phyloP scores from a whole-genome alignment of 2,797 vertebrate species.

The Galago senegalensis region DNA sequence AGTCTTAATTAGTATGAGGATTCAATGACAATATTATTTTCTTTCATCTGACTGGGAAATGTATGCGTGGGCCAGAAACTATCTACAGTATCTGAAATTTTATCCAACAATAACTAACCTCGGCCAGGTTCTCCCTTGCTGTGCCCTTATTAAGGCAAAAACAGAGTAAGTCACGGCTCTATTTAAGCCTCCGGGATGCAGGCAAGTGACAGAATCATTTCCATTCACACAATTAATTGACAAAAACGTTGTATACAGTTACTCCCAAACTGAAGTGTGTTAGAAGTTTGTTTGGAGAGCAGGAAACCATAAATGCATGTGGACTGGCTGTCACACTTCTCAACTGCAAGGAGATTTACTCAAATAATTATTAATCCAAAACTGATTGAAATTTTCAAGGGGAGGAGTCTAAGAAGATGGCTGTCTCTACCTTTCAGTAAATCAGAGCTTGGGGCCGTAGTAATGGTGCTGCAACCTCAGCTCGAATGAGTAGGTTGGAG shows the following conservation, averaged over 20 bases:
- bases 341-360: not conserved
- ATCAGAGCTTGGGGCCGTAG: not conserved
- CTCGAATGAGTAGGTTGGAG: not conserved
- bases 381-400: not conserved
- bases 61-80: not conserved
- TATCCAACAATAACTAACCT: not conserved
- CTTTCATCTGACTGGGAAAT: not conserved
- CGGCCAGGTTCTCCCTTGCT: not conserved
- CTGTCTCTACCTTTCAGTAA: not conserved
- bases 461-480: not conserved
- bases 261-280: not conserved
- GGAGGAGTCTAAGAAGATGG: not conserved
- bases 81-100: not conserved
- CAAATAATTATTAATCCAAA: not conserved
- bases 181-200: not conserved
- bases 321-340: not conserved
- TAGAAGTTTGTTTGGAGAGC: not conserved
- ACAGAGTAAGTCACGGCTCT: not conserved
- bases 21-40: not conserved
- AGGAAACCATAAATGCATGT: not conserved
- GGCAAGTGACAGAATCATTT: not conserved
- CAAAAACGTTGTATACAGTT: not conserved
- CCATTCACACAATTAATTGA: not conserved
- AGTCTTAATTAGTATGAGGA: not conserved
- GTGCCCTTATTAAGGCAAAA: not conserved